phyloP scores from a whole-genome alignment of 2,113 vertebrate species.

The Dromas ardeola region DNA sequence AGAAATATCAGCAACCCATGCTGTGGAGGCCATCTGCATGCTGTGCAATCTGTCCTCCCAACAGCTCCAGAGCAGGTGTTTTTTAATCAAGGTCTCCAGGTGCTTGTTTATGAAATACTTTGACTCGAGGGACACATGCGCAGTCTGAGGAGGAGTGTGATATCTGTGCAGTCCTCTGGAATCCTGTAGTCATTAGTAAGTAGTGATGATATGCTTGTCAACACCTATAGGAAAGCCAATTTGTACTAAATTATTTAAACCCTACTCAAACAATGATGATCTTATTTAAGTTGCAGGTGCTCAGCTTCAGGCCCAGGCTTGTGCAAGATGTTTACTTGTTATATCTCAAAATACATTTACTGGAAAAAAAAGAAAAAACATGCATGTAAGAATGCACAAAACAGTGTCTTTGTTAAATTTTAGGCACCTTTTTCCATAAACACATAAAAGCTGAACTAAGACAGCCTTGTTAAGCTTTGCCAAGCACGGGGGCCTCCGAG shows the following conservation, averaged over 20 bases:
- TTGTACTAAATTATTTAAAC: constrained; percentile 65
- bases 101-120: constrained; percentile 50
- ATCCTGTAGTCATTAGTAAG: constrained; percentile 30
- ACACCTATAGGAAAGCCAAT: constrained; percentile 63
- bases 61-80: constrained; percentile 10
- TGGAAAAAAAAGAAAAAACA: neutral
- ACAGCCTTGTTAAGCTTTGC: neutral
- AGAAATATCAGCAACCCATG: neutral
- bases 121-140: neutral
- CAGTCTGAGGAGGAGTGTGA: neutral
- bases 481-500: neutral
- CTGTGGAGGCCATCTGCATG: neutral
- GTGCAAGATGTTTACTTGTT: constrained; percentile 53
- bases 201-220: constrained; percentile 63
- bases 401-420: neutral
- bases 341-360: constrained; percentile 9
- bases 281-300: constrained; percentile 59
- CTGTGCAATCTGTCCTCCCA: constrained; percentile 10
- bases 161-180: constrained; percentile 33
- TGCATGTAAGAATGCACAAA: neutral
- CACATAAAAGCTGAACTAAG: neutral
- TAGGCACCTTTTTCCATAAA: neutral
- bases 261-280: constrained; percentile 52
- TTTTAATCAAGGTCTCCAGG: constrained; percentile 52
- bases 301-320: constrained; percentile 50